Percentiles rank a stretch among this genome's conserved stretches.
phyloP scores from a whole-genome alignment of 2,113 vertebrate genomes.

The Budorcas taxicolor region DNA sequence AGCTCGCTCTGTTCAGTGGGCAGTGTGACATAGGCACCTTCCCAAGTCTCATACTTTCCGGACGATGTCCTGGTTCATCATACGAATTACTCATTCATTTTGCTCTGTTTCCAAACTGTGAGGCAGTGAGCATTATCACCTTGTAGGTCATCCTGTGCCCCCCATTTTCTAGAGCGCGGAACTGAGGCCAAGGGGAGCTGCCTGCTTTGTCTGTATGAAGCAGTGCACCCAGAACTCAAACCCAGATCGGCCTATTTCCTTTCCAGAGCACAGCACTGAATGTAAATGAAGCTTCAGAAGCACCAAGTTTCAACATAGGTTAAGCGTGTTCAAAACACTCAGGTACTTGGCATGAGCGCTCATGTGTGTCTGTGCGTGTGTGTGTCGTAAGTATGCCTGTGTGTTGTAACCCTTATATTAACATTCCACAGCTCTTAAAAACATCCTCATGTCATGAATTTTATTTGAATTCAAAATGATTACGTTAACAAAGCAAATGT shows the following conservation, averaged over 20 bases:
- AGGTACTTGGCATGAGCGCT: neutral
- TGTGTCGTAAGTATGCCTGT: neutral
- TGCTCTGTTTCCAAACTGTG: neutral
- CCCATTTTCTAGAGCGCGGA: neutral
- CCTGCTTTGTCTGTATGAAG: neutral
- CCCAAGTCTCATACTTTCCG: neutral
- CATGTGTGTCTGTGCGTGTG: neutral
- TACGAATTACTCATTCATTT: neutral
- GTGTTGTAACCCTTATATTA: neutral
- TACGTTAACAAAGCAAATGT: neutral
- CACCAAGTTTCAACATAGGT: neutral
- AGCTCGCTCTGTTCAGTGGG: neutral
- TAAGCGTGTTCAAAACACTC: neutral
- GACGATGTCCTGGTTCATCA: neutral
- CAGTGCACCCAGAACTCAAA: neutral
- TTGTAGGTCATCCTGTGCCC: neutral
- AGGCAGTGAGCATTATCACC: neutral
- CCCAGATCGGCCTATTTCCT: neutral
- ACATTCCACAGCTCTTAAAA: neutral
- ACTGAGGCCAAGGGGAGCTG: neutral
- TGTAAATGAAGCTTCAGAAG: neutral
- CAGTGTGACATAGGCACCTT: neutral
- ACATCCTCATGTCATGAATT: neutral
- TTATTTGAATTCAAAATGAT: neutral
- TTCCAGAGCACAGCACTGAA: neutral